phyloP scores from a whole-genome alignment of 2,113 vertebrate species.

The Arothron firmamentum region DNA sequence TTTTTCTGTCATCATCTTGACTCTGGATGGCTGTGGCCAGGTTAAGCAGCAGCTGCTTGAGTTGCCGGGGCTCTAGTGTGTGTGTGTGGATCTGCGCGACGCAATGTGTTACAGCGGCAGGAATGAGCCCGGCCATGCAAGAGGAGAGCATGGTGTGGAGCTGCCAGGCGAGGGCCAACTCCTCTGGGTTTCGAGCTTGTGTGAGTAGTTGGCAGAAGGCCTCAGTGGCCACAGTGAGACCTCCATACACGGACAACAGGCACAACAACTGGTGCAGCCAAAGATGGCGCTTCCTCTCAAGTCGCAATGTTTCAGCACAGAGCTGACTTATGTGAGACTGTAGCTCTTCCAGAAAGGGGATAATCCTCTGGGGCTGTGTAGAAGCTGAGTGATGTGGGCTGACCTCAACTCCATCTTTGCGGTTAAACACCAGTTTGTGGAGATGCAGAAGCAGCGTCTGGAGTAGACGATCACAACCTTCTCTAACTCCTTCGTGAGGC shows the following conservation, averaged over 20 bases:
- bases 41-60: conserved; percentile 80
- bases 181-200: conserved; percentile 81
- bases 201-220: conserved; percentile 85
- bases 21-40: conserved; percentile 79
- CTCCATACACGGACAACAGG: conserved; percentile 83
- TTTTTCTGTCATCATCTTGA: conserved; percentile 72
- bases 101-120: conserved; percentile 77
- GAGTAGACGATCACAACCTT: conserved; percentile 88
- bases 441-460: conserved; percentile 88
- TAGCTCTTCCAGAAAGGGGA: conserved; percentile 88
- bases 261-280: conserved; percentile 91
- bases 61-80: conserved; percentile 73
- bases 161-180: conserved; percentile 85
- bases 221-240: conserved; percentile 83
- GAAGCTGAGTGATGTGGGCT: conserved; percentile 47
- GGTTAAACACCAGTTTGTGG: conserved; percentile 87
- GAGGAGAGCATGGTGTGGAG: conserved; percentile 83
- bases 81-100: conserved; percentile 86
- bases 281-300: conserved; percentile 86
- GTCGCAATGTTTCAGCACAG: conserved; percentile 81
- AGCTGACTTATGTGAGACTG: conserved; percentile 80
- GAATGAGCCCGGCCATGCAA: conserved; percentile 81
- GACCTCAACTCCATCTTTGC: conserved; percentile 66
- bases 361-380: conserved; percentile 66
- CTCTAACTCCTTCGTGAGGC: conserved; percentile 83